A percentile compares a stretch with the other conserved stretches of the same genome.
These are phyloP conservation scores for Ametastegia equiseti DNA, from an alignment of 2,888 invertebrate species.

Conservation along the genomic window DNA sequence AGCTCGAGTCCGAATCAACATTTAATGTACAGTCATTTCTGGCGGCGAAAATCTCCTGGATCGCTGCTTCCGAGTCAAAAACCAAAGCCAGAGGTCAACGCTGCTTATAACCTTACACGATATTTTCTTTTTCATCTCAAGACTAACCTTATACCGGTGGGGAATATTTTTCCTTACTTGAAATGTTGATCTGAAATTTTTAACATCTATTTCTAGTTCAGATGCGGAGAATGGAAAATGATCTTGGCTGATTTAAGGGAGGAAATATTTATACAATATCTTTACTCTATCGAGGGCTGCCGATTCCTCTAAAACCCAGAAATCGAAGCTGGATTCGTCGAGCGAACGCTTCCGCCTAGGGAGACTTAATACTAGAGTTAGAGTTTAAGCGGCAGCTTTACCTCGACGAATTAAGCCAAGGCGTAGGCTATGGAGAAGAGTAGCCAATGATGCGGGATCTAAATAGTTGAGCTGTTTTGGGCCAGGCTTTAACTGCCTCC, in stretches of 20 bases:
- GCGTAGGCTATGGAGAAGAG: background rate
- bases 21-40: conserved; percentile 17
- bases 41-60: background rate
- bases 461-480: conserved; percentile 39
- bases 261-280: too few species aligned
- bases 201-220: too few species aligned
- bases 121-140: too few species aligned
- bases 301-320: background rate
- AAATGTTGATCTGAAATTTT: too few species aligned
- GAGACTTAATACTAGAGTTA: conserved; percentile 26
- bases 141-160: too few species aligned
- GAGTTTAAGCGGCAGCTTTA: conserved; percentile 22
- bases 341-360: background rate
- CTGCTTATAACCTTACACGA: background rate
- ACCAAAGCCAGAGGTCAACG: background rate
- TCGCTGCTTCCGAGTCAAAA: background rate
- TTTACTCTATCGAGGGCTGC: background rate
- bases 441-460: conserved; percentile 34
- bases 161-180: too few species aligned
- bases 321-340: background rate
- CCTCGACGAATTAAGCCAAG: conserved; percentile 19
- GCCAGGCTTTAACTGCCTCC: conserved; percentile 20
- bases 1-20: conserved; percentile 52
- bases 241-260: too few species aligned
- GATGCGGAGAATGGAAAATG: too few species aligned